Conservation (phyloP, 2,888 invertebrate species). For the Cybosia mesomella region DNA sequence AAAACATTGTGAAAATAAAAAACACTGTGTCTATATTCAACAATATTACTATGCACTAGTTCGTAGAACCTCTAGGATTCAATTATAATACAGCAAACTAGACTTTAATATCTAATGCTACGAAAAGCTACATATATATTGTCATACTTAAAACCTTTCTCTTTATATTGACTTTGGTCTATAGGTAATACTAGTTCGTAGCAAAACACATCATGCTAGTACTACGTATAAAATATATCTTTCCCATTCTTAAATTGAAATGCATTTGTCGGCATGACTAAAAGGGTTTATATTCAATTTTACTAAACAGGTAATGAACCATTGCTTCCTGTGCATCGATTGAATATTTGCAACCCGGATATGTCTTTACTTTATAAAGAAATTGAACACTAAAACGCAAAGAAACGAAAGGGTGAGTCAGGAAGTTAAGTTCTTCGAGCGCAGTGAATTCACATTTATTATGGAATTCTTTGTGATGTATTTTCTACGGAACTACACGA, state of each 20-base stretch:
- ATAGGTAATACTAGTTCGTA: neutral
- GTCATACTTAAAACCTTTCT: neutral
- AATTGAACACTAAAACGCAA: constrained; percentile 63
- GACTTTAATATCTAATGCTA: neutral
- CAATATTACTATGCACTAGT: too few species aligned
- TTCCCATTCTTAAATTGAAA: constrained; percentile 32
- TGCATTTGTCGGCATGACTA: constrained; percentile 66
- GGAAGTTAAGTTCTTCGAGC: constrained; percentile 49
- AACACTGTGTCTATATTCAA: neutral
- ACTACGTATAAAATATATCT: neutral
- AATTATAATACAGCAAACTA: too few species aligned
- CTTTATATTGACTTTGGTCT: neutral
- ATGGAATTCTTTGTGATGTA: constrained; percentile 42
- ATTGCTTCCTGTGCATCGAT: constrained; percentile 76
- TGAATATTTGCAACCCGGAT: constrained; percentile 82
- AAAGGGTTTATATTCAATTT: constrained; percentile 68
- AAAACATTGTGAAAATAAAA: neutral
- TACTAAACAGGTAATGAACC: constrained; percentile 76
- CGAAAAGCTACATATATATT: neutral
- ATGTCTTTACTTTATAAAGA: constrained; percentile 65
- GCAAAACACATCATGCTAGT: neutral
- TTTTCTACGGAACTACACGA: constrained; percentile 37
- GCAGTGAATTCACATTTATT: constrained; percentile 62
- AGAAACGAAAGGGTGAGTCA: constrained; percentile 77
- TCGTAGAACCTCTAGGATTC: too few species aligned